A percentile compares a stretch with the other conserved stretches of the same genome.
phyloP scores from a whole-genome alignment of 2,113 vertebrate genomes.

The Eira barbara region DNA sequence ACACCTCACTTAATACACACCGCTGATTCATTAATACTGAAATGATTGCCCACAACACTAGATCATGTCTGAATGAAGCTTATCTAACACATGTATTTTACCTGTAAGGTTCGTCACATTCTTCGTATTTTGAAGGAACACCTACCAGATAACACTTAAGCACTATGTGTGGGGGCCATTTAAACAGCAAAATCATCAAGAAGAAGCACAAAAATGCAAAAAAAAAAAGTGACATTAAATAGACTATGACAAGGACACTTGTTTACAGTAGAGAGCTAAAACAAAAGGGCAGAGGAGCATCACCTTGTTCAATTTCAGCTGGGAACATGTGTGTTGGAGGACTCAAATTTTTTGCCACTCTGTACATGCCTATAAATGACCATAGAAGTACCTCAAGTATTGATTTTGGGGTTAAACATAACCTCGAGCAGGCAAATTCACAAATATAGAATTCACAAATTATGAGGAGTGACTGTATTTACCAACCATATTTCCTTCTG shows the following conservation, averaged over 20 bases:
- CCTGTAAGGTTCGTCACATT: neutral
- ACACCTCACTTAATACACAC: neutral
- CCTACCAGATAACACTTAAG: neutral
- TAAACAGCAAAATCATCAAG: constrained; percentile 27
- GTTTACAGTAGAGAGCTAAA: neutral
- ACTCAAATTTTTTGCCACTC: neutral
- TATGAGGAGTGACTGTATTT: neutral
- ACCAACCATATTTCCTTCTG: neutral
- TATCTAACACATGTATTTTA: neutral
- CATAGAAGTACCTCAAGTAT: neutral
- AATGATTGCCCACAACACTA: neutral
- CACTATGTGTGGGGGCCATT: neutral
- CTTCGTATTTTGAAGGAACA: constrained; percentile 4
- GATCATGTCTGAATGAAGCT: neutral
- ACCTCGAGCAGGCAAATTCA: constrained; percentile 5
- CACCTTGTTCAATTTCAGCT: neutral
- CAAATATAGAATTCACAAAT: neutral
- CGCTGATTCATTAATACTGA: neutral
- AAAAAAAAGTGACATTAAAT: neutral
- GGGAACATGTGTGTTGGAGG: neutral
- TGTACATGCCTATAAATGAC: neutral
- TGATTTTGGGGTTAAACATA: neutral
- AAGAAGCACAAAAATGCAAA: neutral
- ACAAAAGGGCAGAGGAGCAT: neutral
- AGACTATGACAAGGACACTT: neutral